Evolutionary conservation across 2,888 invertebrate genomes (phyloP), one percentile per base, ranked within the genome.

Genomic region (Phengaris alcon): DNA sequence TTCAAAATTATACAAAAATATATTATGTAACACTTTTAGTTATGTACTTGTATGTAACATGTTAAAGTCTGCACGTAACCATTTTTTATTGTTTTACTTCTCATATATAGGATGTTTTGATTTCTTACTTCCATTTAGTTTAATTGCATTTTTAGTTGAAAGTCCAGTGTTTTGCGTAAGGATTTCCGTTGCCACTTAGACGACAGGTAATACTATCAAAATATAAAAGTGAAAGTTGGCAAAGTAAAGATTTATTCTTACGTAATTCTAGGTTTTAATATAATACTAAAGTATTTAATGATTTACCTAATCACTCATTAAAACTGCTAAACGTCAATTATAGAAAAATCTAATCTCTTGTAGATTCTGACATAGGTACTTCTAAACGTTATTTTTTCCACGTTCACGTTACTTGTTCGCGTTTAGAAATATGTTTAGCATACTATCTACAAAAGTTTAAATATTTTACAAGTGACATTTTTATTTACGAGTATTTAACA

Each of bases 141-240:
- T 48, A 22, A 69, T 51, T 70, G 22, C 51, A 51, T 51, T 70
- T 64, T 70, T 70, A 51, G 51, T 51, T 15, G 15, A 70, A 51
- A 70, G 12, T 22, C 64, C n/a, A 48, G 48, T 48, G 46, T n/a
- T 46, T 46, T 69, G 48, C 69, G 69, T 48, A 51, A 70, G 70
- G 70, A 70, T 70, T 48, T 70, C 70, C 70, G 70, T 70, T 51
- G 51, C 70, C 48, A 48, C 51, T 70, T 51, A 70, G 51, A 51
- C 51, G 51, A 70, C 51, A 51, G 70, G 48, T 70, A 70, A 51
- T 51, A 48, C 48, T 46, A 70, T 70, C 51, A 51, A 48, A 48
- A 51, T 70, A 48, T 46, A 70, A 64, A 70, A 70, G 48, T 70
- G 70, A 48, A 70, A 51, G 70, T 70, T 70, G 70, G 12, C 70